Conservation (phyloP, 2,797 vertebrate genomes). For the Myotis planiceps region DNA sequence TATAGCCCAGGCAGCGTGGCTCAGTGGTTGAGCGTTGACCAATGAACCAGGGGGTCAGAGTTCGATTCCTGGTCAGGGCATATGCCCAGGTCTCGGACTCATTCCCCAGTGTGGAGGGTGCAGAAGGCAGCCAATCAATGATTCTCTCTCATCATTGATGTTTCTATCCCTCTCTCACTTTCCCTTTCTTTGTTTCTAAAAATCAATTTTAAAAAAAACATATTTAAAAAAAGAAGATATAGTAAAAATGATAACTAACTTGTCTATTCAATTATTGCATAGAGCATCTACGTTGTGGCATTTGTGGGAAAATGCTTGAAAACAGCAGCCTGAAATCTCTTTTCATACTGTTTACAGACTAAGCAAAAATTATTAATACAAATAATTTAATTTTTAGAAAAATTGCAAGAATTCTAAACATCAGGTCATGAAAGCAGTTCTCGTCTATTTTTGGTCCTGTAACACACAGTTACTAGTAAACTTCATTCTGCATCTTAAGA, state of each 20-base stretch:
- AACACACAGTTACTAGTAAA: neutral
- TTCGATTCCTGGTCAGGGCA: neutral
- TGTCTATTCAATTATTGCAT: neutral
- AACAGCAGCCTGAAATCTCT: neutral
- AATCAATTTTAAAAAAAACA: neutral
- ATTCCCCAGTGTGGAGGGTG: too few relatives aligned
- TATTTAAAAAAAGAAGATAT: neutral
- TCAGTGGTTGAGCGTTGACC: neutral
- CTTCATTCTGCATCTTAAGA: conserved; percentile 1
- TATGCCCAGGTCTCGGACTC: neutral
- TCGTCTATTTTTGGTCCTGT: neutral
- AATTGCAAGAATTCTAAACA: conserved; percentile 4
- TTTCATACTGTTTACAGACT: neutral
- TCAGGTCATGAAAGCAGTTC: neutral
- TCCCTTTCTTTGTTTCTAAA: neutral
- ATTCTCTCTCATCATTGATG: neutral
- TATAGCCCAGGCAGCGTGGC: neutral
- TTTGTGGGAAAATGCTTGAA: neutral
- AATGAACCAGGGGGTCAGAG: neutral
- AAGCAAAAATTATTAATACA: neutral
- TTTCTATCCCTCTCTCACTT: neutral
- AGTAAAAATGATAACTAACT: neutral
- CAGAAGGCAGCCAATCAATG: neutral
- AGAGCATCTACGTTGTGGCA: neutral
- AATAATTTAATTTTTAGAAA: neutral